A percentile compares a stretch with the other conserved stretches of the same genome.
Conservation (phyloP, 2,113 vertebrate genomes). For the Bos taurus region DNA sequence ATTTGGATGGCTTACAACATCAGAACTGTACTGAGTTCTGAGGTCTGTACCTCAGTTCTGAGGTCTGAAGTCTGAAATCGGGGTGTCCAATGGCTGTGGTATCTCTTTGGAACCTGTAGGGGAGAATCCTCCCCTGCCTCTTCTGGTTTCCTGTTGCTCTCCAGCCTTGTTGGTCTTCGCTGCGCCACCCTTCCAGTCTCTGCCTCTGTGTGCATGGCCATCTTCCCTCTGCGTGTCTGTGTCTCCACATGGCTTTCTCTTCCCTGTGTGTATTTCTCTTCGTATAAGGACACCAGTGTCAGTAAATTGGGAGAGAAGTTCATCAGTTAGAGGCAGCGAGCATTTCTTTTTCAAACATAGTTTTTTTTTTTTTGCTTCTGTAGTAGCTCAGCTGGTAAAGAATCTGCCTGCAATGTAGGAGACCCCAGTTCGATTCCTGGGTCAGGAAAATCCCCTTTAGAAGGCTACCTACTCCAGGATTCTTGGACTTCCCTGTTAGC, state of each 20-base stretch:
- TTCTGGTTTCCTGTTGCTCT: neutral
- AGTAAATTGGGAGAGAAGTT: neutral
- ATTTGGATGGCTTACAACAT: neutral
- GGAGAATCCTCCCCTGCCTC: neutral
- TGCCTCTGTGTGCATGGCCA: accelerated
- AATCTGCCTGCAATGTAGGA: accelerated
- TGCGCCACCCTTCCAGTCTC: neutral
- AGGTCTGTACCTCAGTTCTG: neutral
- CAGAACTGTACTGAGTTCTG: neutral
- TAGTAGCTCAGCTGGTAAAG: neutral
- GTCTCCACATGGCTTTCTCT: neutral
- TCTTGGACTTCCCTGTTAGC: neutral
- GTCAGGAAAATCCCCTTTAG: neutral
- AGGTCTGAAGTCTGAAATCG: neutral
- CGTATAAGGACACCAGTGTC: neutral
- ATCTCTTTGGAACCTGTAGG: neutral
- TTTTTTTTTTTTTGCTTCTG: neutral
- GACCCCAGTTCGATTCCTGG: neutral
- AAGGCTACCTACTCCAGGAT: neutral
- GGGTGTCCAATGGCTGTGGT: neutral
- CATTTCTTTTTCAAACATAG: neutral
- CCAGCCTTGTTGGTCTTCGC: too few relatives aligned
- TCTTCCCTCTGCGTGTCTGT: neutral
- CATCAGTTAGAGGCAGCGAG: neutral
- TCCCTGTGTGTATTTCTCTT: neutral